A percentile compares a stretch with the other conserved stretches of the same genome.
These are phyloP conservation scores for Eristalis pertinax DNA, from an alignment of 2,888 invertebrate species.

Conservation along the genomic window DNA sequence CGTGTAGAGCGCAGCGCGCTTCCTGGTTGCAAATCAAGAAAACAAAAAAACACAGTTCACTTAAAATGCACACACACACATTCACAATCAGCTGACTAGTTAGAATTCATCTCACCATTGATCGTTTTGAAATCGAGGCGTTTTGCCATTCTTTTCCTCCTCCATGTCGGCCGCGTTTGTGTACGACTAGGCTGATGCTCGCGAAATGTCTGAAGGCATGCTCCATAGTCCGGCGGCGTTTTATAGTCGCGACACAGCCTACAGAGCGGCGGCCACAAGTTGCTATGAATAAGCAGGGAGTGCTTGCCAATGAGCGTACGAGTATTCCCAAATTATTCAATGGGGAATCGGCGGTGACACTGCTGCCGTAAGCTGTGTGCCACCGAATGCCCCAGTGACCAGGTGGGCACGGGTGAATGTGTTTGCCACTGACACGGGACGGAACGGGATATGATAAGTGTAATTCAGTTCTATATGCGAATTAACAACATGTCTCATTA, in stretches of 20 bases:
- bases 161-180: neutral
- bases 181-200: slow-evolving; percentile 44
- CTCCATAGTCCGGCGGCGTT: slow-evolving; percentile 31
- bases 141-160: slow-evolving; percentile 53
- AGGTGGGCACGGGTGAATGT: neutral
- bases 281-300: slow-evolving; percentile 51
- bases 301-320: slow-evolving; percentile 41
- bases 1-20: slow-evolving; percentile 79
- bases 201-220: slow-evolving; percentile 56
- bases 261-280: neutral
- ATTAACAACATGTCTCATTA: slow-evolving; percentile 45
- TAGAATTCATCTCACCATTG: slow-evolving; percentile 49
- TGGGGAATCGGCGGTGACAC: slow-evolving; percentile 55
- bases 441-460: slow-evolving; percentile 29
- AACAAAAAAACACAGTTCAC: neutral
- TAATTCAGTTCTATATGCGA: slow-evolving; percentile 37
- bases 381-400: slow-evolving; percentile 33
- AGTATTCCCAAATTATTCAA: slow-evolving; percentile 69
- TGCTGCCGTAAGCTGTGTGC: slow-evolving; percentile 43
- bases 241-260: slow-evolving; percentile 42
- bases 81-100: no score
- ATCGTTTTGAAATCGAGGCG: slow-evolving; percentile 32
- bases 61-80: neutral
- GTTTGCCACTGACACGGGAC: neutral
- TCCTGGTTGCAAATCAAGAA: slow-evolving; percentile 73